Conservation (phyloP, 2,888 invertebrate species). For the Euspilapteryx auroguttella region DNA sequence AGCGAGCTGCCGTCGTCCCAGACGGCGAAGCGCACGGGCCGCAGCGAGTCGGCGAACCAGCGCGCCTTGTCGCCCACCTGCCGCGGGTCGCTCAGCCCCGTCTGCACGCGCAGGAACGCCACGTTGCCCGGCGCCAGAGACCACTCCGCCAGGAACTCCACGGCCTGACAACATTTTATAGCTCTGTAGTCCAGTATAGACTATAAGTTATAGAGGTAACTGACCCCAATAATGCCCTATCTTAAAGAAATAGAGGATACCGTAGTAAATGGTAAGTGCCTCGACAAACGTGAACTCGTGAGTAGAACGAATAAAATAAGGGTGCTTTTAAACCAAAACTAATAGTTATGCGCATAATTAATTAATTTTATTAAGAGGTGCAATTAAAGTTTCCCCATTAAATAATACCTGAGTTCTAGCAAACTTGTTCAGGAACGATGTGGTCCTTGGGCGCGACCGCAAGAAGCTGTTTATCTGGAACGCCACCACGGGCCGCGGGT, state of each 20-base stretch:
- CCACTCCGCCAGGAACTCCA: conserved; percentile 99
- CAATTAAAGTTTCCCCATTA: too few species aligned
- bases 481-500: conserved; percentile 98
- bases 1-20: conserved; percentile 88
- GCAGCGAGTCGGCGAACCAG: conserved; percentile 91
- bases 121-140: conserved; percentile 96
- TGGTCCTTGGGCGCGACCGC: conserved; percentile 86
- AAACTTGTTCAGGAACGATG: conserved; percentile 88
- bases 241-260: too few species aligned
- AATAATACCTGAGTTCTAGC: conserved; percentile 89
- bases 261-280: too few species aligned
- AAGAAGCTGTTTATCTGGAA: conserved; percentile 97
- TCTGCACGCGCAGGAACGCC: conserved; percentile 95
- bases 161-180: conserved; percentile 65
- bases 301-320: too few species aligned
- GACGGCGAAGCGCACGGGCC: conserved; percentile 87
- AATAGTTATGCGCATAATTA: too few species aligned
- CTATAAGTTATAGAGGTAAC: not conserved
- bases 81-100: conserved; percentile 91
- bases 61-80: conserved; percentile 97
- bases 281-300: too few species aligned
- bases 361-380: too few species aligned
- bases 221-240: not conserved
- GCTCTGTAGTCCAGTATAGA: not conserved
- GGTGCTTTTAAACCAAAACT: too few species aligned